Evolutionary conservation across 2,113 vertebrate genomes (phyloP), one percentile per base, ranked within the genome.

Genomic region (Tringa solitaria): DNA sequence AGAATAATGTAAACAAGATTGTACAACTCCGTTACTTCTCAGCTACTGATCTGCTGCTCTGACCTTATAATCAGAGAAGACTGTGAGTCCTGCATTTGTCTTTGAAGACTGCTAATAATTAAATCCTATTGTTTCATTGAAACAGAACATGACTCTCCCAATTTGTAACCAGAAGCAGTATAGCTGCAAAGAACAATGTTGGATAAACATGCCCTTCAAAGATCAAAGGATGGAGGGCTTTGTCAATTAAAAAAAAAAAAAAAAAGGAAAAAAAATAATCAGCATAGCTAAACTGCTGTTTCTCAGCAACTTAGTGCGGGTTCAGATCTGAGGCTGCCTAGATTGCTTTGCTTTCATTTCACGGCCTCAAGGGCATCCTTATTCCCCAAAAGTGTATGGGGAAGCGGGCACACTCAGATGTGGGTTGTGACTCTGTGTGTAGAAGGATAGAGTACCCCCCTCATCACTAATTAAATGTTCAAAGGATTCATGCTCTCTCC

Each of bases 21-120:
- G 46, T 95, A 91, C 70, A n/a, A 87, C 67, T 83, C 77, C 91
- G 30, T 75, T 86, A 39, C 48, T 75, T 88, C 89, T 84, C 73
- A 82, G 9, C 63, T 43, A 50, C 54, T 57, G 76, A 73, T 96
- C 92, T 87, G 50, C 84, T 82, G 43, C 84, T 90, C 68, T 95
- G 94, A 92, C 93, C 89, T 96, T 93, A 82, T 89, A 95, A 94
- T 84, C 89, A 81, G 84, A 95, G 84, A 86, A 84, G 75, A 60
- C 82, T 92, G 21, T 5, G 22, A 91, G 83, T 79, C 65, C 37
- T 21, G 32, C 56, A 19, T 83, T 95, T 82, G 93, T 92, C 97
- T 97, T 95, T 96, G 95, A 96, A 97, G 94, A 86, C 76, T 79
- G 90, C 89, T 94, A 94, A 89, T 96, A 96, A 97, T 97, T 97